A percentile compares a stretch with the other conserved stretches of the same genome.
Conservation (phyloP, 2,888 invertebrate species). For the Electrophaes corylata region DNA sequence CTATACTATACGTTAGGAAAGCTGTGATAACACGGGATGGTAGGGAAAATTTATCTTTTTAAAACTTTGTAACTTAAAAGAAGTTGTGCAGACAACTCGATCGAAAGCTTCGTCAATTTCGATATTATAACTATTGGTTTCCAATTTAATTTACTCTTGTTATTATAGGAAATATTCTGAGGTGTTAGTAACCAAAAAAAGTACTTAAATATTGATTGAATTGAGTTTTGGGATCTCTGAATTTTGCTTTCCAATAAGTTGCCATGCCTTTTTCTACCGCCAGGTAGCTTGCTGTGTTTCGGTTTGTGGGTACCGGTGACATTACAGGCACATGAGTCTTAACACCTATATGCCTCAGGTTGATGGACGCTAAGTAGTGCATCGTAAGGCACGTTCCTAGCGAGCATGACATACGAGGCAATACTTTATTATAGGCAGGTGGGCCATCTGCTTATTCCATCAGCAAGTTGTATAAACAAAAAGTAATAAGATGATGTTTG, state of each 20-base stretch:
- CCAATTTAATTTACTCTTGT: slow-evolving; percentile 40
- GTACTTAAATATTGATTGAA: neutral
- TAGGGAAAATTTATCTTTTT: slow-evolving; percentile 42
- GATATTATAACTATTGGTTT: slow-evolving; percentile 46
- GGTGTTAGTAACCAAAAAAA: neutral
- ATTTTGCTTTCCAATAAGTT: neutral
- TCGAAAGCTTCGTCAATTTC: slow-evolving; percentile 61
- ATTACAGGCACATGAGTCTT: no score
- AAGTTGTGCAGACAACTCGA: slow-evolving; percentile 45
- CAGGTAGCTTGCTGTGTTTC: no score
- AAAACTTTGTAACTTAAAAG: slow-evolving; percentile 49
- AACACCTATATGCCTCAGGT: no score
- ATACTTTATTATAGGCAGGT: no score
- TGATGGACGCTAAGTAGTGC: no score
- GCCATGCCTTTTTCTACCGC: no score
- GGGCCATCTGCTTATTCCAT: no score
- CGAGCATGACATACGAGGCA: no score
- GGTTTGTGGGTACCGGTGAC: no score
- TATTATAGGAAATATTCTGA: slow-evolving; percentile 6
- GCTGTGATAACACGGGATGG: slow-evolving; percentile 68
- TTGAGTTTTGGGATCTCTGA: neutral
- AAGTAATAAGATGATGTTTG: no score
- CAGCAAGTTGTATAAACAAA: no score
- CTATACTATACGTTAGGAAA: slow-evolving; percentile 54
- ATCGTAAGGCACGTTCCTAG: no score